Evolutionary conservation across 2,888 invertebrate species (phyloP).

Genomic region (Zygaena filipendulae): DNA sequence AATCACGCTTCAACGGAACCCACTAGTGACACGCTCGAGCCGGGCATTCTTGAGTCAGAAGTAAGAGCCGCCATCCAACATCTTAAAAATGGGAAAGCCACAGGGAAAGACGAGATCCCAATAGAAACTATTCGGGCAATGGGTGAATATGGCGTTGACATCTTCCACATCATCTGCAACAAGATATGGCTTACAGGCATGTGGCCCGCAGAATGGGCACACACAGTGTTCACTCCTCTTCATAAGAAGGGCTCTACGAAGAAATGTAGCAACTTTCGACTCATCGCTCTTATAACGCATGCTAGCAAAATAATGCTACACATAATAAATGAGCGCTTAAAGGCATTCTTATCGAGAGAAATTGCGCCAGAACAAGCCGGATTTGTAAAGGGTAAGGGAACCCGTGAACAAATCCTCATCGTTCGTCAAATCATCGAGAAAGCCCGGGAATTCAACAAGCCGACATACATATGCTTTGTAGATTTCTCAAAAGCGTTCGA

Average conservation of each 20-base stretch:
- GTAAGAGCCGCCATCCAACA: conserved; percentile 5
- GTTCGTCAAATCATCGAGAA: no score
- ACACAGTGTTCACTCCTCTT: conserved; percentile 8
- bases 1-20: not conserved
- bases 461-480: no score
- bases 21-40: not conserved
- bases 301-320: conserved; percentile 1
- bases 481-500: no score
- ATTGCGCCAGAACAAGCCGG: not conserved
- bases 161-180: conserved; percentile 1
- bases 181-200: conserved; percentile 1
- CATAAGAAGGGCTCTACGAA: conserved; percentile 6
- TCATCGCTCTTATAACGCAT: no score
- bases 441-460: no score
- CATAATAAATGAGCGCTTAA: conserved; percentile 1
- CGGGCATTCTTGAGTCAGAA: not conserved
- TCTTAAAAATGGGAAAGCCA: no score
- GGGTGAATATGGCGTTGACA: no score
- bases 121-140: conserved; percentile 12
- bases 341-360: not conserved
- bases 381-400: no score
- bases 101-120: conserved; percentile 8
- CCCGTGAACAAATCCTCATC: no score
- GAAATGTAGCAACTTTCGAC: no score
- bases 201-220: conserved; percentile 16